Conservation (phyloP, 2,797 vertebrate species). For the Alexandromys oeconomus region DNA sequence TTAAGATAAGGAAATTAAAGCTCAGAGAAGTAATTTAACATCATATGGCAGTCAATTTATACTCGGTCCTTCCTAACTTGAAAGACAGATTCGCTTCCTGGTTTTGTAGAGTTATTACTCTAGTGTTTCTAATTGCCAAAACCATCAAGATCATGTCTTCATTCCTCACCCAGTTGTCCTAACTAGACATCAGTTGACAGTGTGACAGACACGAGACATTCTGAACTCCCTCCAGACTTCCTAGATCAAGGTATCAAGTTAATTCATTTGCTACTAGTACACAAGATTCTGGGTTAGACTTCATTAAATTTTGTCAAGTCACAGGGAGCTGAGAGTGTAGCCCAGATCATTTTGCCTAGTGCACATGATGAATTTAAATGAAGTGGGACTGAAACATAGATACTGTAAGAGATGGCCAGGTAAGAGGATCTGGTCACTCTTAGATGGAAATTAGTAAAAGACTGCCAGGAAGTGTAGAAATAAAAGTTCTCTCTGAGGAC, state of each 20-base stretch:
- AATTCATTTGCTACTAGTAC: neutral
- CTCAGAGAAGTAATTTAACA: neutral
- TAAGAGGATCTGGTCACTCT: neutral
- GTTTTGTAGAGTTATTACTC: neutral
- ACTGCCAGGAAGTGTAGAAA: neutral
- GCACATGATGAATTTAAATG: neutral
- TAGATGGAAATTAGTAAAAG: neutral
- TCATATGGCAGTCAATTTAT: slow-evolving; percentile 5
- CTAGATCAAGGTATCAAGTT: neutral
- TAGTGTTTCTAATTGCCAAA: slow-evolving; percentile 6
- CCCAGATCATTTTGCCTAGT: neutral
- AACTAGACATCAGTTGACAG: neutral
- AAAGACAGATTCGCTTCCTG: neutral
- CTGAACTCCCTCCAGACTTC: neutral
- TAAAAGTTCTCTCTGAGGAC: neutral
- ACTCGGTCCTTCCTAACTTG: neutral
- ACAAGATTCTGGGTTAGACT: neutral
- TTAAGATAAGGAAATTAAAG: slow-evolving; percentile 13
- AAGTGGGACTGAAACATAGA: neutral
- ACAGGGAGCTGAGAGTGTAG: neutral
- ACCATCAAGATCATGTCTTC: neutral
- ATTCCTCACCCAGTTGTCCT: neutral
- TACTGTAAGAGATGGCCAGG: neutral
- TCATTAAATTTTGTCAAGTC: slow-evolving; percentile 11
- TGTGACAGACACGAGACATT: neutral